Percentiles rank a stretch among this genome's conserved stretches.
These are phyloP conservation scores for Pollimyrus isidori DNA, from an alignment of 2,113 vertebrate genomes.

Conservation along the genomic window DNA sequence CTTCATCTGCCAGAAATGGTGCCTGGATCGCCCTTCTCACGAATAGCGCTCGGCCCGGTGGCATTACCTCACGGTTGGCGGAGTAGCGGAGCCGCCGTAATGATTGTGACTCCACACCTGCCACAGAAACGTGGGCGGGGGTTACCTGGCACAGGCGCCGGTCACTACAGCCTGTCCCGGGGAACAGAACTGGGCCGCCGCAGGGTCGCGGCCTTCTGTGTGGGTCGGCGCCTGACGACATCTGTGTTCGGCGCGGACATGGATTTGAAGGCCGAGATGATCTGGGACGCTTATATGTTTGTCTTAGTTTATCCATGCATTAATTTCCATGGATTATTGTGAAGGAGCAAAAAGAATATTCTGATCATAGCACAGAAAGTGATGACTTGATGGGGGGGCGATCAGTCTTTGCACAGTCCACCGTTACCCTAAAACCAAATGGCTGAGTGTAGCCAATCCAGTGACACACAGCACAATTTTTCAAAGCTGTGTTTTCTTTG, in stretches of 20 bases:
- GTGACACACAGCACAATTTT: background rate
- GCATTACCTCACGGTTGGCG: background rate
- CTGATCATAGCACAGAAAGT: background rate
- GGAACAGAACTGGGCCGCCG: background rate
- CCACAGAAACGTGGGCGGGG: background rate
- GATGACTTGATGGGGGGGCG: background rate
- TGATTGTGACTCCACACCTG: background rate
- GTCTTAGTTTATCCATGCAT: background rate
- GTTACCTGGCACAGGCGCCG: background rate
- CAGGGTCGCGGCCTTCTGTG: background rate
- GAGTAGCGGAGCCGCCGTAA: background rate
- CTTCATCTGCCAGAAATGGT: background rate
- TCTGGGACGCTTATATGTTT: background rate
- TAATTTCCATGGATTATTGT: background rate
- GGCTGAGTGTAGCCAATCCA: background rate
- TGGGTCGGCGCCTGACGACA: background rate
- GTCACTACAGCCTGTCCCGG: background rate
- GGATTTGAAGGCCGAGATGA: background rate
- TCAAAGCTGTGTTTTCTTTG: background rate
- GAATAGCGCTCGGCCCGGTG: background rate
- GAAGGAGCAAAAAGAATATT: background rate
- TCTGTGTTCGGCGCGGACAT: background rate
- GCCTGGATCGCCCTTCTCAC: background rate
- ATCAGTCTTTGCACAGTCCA: background rate
- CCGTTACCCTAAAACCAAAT: background rate